phyloP scores from a whole-genome alignment of 2,113 vertebrate genomes.

The Austrofundulus limnaeus region DNA sequence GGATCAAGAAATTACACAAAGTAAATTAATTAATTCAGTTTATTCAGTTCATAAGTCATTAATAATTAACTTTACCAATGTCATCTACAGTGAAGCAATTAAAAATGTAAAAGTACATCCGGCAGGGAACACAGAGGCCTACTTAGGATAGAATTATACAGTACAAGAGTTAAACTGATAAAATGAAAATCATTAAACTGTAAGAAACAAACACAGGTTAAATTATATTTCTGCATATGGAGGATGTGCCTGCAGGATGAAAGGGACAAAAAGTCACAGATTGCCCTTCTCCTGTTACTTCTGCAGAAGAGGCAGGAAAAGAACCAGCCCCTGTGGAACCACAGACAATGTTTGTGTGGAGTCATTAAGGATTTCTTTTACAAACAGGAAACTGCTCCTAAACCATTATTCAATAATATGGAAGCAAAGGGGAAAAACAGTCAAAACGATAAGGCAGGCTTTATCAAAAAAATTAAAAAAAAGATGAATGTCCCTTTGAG shows the following conservation, averaged over 20 bases:
- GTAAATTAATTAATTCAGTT: too few relatives aligned
- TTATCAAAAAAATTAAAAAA: not conserved
- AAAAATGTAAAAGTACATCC: conserved; percentile 7
- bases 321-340: not conserved
- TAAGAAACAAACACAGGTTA: not conserved
- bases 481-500: not conserved
- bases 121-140: not conserved
- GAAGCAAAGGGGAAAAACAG: not conserved
- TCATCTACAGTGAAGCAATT: not conserved
- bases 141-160: not conserved
- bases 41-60: not conserved
- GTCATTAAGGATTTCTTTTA: not conserved
- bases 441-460: not conserved
- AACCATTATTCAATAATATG: not conserved
- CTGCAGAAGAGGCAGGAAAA: not conserved
- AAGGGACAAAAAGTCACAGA: not conserved
- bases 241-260: not conserved
- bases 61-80: not conserved
- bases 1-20: too few relatives aligned
- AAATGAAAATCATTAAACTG: not conserved
- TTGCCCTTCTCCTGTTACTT: not conserved
- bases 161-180: not conserved
- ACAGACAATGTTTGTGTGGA: not conserved
- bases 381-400: not conserved
- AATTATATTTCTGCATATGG: too few relatives aligned